phyloP scores from a whole-genome alignment of 2,113 vertebrate species.

The Pseudorhombus dupliciocellatus region DNA sequence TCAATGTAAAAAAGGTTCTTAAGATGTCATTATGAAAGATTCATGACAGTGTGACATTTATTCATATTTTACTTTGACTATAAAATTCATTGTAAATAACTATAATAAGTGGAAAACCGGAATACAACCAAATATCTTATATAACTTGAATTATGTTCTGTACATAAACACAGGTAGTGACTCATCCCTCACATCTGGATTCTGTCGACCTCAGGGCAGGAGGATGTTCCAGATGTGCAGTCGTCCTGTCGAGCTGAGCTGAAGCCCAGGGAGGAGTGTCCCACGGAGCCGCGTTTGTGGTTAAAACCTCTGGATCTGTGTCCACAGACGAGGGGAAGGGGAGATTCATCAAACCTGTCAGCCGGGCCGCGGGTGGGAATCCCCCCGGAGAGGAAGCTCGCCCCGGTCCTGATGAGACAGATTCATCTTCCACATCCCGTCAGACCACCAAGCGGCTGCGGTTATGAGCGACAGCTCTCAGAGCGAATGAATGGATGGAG shows the following conservation, averaged over 20 bases:
- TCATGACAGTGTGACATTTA: too few species aligned
- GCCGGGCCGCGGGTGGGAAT: slow-evolving; percentile 40
- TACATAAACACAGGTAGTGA: too few species aligned
- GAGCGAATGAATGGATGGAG: slow-evolving; percentile 9
- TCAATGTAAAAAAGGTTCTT: too few species aligned
- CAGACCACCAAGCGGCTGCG: slow-evolving; percentile 28
- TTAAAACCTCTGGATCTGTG: slow-evolving; percentile 54
- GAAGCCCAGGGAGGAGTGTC: slow-evolving; percentile 37
- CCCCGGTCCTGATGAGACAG: slow-evolving; percentile 69
- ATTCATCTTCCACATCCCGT: slow-evolving; percentile 74
- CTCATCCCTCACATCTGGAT: slow-evolving; percentile 1
- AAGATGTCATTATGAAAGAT: too few species aligned
- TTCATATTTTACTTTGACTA: too few species aligned
- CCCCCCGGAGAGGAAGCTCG: slow-evolving; percentile 48
- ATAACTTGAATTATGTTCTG: not conserved
- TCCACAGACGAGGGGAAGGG: slow-evolving; percentile 37
- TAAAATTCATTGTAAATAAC: too few species aligned
- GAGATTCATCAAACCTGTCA: slow-evolving; percentile 81
- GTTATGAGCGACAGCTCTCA: slow-evolving; percentile 47
- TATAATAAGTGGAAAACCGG: too few species aligned
- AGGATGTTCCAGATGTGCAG: slow-evolving; percentile 42
- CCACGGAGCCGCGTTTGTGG: slow-evolving; percentile 37
- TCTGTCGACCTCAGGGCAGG: slow-evolving; percentile 29
- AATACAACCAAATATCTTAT: too few species aligned
- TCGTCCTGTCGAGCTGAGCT: slow-evolving; percentile 25